Percentiles rank a stretch among this genome's conserved stretches.
These are phyloP conservation scores for Melanerpes formicivorus DNA, from an alignment of 2,113 vertebrate species.

Conservation along the genomic window DNA sequence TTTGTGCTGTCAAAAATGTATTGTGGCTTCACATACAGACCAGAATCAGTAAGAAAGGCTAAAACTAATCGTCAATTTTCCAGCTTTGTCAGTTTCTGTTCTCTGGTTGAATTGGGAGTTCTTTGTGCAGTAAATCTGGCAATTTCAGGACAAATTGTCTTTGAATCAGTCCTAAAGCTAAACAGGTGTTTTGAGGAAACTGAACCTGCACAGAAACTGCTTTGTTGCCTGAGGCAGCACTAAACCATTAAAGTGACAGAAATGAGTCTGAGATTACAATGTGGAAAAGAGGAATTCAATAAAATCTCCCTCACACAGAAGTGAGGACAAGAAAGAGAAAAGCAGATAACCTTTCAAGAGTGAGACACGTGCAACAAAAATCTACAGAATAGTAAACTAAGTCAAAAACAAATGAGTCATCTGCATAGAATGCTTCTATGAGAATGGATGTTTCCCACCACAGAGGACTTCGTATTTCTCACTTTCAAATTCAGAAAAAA, in stretches of 20 bases:
- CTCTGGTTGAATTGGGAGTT: neutral
- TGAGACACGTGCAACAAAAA: neutral
- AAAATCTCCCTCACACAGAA: neutral
- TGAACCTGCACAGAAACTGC: neutral
- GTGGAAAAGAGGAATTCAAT: neutral
- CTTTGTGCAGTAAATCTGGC: neutral
- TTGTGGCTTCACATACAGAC: neutral
- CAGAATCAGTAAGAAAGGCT: neutral
- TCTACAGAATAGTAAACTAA: neutral
- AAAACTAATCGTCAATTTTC: neutral
- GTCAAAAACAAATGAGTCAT: neutral
- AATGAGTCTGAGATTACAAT: neutral
- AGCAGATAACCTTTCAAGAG: neutral
- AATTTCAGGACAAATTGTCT: neutral
- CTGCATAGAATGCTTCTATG: neutral
- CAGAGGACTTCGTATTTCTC: neutral
- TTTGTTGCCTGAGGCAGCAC: neutral
- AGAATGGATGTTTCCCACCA: neutral
- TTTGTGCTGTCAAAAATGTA: neutral
- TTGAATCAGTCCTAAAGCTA: neutral
- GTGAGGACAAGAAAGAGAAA: neutral
- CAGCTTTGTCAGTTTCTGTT: neutral
- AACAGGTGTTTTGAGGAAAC: slow-evolving; percentile 8
- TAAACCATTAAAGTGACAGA: neutral
- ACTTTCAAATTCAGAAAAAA: neutral